phyloP scores from a whole-genome alignment of 2,797 vertebrate genomes.

The Anniella stebbinsi region DNA sequence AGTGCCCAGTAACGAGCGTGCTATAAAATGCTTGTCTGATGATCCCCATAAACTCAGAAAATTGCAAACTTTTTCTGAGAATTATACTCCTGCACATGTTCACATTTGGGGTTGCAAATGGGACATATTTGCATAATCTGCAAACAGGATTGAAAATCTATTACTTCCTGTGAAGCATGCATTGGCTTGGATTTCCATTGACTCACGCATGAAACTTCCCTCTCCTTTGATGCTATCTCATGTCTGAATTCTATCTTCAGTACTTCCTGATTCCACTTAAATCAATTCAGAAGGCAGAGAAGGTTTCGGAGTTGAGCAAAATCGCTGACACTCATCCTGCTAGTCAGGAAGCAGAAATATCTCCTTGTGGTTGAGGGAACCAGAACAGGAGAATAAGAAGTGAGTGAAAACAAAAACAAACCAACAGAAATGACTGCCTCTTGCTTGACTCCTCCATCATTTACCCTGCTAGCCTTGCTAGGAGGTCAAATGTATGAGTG shows the following conservation, averaged over 20 bases:
- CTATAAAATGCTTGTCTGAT: too few species aligned
- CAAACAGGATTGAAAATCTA: too few species aligned
- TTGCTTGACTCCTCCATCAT: background rate
- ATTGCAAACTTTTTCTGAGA: too few species aligned
- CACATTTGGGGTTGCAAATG: too few species aligned
- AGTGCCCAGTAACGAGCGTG: too few species aligned
- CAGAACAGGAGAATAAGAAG: background rate
- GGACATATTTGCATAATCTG: too few species aligned
- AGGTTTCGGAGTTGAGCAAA: background rate
- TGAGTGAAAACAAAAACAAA: background rate
- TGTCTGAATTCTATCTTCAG: background rate
- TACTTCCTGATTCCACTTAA: background rate
- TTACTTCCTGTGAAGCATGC: too few species aligned
- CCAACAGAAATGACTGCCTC: background rate
- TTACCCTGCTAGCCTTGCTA: constrained; percentile 2
- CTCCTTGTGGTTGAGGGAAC: background rate
- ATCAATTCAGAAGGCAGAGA: background rate
- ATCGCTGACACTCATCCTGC: too few species aligned
- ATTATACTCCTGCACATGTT: too few species aligned
- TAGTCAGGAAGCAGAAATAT: background rate
- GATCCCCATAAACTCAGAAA: too few species aligned
- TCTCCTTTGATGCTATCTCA: background rate
- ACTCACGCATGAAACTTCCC: background rate
- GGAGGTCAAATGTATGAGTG: constrained; percentile 28
- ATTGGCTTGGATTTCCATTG: background rate